phyloP scores from a whole-genome alignment of 2,797 vertebrate species.

The Garrulus glandarius region DNA sequence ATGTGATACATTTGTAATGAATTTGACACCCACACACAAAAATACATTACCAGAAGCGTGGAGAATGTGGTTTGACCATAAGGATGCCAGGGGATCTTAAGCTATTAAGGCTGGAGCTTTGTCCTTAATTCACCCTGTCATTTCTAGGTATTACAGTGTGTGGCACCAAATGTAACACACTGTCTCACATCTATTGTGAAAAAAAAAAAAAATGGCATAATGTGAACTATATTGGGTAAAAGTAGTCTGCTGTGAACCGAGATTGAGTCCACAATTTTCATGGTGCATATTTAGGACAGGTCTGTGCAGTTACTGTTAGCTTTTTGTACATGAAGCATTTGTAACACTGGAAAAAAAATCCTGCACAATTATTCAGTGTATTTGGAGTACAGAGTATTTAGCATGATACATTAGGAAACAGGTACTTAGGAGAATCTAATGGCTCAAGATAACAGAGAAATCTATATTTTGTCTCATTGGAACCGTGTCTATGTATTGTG shows the following conservation, averaged over 20 bases:
- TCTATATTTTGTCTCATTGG: constrained; percentile 20
- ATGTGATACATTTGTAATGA: neutral
- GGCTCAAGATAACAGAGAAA: neutral
- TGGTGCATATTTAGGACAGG: neutral
- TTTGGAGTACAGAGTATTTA: neutral
- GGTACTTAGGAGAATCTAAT: neutral
- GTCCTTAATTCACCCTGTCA: constrained; percentile 53
- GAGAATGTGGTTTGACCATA: neutral
- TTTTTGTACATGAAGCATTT: neutral
- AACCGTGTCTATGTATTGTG: neutral
- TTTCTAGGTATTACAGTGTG: constrained; percentile 13
- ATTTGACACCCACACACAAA: neutral
- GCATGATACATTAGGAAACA: neutral
- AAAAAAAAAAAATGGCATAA: neutral
- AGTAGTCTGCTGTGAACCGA: neutral
- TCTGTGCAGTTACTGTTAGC: neutral
- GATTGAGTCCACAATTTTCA: neutral
- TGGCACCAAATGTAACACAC: neutral
- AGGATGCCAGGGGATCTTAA: constrained; percentile 5
- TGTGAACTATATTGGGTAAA: neutral
- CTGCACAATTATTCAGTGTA: neutral
- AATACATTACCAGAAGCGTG: neutral
- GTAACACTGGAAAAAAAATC: neutral
- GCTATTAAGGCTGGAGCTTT: constrained; percentile 41
- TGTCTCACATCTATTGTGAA: neutral